Percentiles rank a stretch among this genome's conserved stretches.
Evolutionary conservation across 2,888 invertebrate genomes (phyloP).

Genomic region (Ectropis crepuscularia): DNA sequence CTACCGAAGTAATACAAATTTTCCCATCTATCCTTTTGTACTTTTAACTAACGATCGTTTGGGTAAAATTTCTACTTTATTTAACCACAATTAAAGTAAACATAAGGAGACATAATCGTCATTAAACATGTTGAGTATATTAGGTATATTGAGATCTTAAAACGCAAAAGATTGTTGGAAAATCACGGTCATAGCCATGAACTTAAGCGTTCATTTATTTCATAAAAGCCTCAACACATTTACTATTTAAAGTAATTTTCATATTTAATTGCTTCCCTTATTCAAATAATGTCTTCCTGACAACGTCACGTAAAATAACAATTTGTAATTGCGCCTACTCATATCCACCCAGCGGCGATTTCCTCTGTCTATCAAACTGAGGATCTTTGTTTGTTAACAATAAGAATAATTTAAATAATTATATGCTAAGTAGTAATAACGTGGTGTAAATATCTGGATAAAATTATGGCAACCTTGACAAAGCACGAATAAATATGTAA

Average conservation of each 20-base stretch:
- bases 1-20: too few species aligned
- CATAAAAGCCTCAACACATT: not conserved
- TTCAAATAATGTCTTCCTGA: conserved; percentile 55
- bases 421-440: conserved; percentile 25
- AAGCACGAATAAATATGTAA: not conserved
- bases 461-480: not conserved
- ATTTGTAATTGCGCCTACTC: conserved; percentile 36
- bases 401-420: conserved; percentile 20
- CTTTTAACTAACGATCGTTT: too few species aligned
- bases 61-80: too few species aligned
- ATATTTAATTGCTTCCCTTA: conserved; percentile 54
- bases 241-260: conserved; percentile 35
- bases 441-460: conserved; percentile 3
- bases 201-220: too few species aligned
- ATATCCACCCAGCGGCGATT: conserved; percentile 25
- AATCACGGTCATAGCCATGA: too few species aligned
- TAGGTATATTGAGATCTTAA: too few species aligned
- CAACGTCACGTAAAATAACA: conserved; percentile 46
- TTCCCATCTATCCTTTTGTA: too few species aligned
- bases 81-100: too few species aligned
- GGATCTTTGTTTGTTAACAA: conserved; percentile 17
- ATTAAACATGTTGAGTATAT: too few species aligned
- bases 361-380: conserved; percentile 18
- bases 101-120: too few species aligned
- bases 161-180: too few species aligned